Evolutionary conservation across 2,797 vertebrate genomes (phyloP), one percentile per base, ranked within the genome.

Genomic region (Myripristis jacobus): DNA sequence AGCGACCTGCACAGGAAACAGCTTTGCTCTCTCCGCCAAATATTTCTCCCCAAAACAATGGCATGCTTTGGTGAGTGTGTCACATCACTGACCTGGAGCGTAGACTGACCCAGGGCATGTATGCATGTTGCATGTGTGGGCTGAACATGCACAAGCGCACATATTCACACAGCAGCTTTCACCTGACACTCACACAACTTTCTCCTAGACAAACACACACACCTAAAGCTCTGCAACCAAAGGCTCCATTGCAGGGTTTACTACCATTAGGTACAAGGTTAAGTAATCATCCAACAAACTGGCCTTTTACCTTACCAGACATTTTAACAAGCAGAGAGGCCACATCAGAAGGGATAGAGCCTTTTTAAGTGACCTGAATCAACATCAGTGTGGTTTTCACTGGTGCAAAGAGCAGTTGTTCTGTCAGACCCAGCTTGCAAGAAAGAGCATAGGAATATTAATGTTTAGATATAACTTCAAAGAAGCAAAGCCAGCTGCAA

Each of bases 41-140:
- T 86, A 92, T 92, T 93, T 93, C 81, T 88, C 72, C 74, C 57
- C 6, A 76, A 88, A 88, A 94, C 94, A 95, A 94, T 94, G 75
- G 87, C 78, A 53, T 89, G 83, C 77, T 84, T 92, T 70, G 62
- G 73, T 0, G 66, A 81, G 70, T 77, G 69, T 87, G 82, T 89
- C 81, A 87, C 77, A 54, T 70, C 60, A 79, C 46, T 70, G 75
- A 79, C 77, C 69, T 0, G 44, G 18, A 72, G 71, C 3, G 44
- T 11, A 16, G 36, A 41, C 18, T 8, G 27, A 82, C 44, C 63
- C 34, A 57, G 70, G 44, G 73, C 56, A 21, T 43, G 57, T 18
- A 65, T 24, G 38, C 21, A 44, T 12, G 19, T 22, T 50, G 59
- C 76, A 65, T 13, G 7, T 53, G 64, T 62, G 29, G 22, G 36